Percentiles rank a stretch among this genome's conserved stretches.
phyloP scores from a whole-genome alignment of 2,888 invertebrate species.

The Herminia tarsipennalis region DNA sequence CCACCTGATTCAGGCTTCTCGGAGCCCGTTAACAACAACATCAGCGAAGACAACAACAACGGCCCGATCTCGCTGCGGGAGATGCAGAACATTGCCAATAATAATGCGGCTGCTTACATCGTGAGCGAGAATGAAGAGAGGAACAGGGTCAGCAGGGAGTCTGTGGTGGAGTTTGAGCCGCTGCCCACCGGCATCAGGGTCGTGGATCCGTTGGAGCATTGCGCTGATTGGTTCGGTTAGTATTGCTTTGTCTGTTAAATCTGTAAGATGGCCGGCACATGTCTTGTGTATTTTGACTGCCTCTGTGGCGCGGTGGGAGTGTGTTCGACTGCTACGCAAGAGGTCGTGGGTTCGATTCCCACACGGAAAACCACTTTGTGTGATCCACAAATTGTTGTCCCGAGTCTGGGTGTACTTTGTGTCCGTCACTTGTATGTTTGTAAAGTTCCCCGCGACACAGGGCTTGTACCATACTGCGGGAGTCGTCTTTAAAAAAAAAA shows the following conservation, averaged over 20 bases:
- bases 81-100: slow-evolving; percentile 86
- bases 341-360: too few species aligned
- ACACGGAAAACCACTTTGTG: too few species aligned
- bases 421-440: too few species aligned
- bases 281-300: too few species aligned
- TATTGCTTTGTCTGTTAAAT: slow-evolving; percentile 8
- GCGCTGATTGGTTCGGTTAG: slow-evolving; percentile 81
- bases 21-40: slow-evolving; percentile 77
- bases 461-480: too few species aligned
- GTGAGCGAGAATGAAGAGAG: slow-evolving; percentile 80
- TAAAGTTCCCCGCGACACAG: too few species aligned
- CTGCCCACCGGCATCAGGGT: slow-evolving; percentile 67
- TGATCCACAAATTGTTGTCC: too few species aligned
- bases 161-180: slow-evolving; percentile 78
- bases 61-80: slow-evolving; percentile 83
- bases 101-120: slow-evolving; percentile 83
- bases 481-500: too few species aligned
- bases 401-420: too few species aligned
- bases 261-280: neutral
- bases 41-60: slow-evolving; percentile 84
- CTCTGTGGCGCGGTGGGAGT: too few species aligned
- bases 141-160: slow-evolving; percentile 74
- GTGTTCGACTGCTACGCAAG: neutral
- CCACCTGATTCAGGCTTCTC: slow-evolving; percentile 78
- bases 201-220: slow-evolving; percentile 71